A percentile compares a stretch with the other conserved stretches of the same genome.
Conservation (phyloP, 2,113 vertebrate species). For the Tretioscincus oriximinensis region DNA sequence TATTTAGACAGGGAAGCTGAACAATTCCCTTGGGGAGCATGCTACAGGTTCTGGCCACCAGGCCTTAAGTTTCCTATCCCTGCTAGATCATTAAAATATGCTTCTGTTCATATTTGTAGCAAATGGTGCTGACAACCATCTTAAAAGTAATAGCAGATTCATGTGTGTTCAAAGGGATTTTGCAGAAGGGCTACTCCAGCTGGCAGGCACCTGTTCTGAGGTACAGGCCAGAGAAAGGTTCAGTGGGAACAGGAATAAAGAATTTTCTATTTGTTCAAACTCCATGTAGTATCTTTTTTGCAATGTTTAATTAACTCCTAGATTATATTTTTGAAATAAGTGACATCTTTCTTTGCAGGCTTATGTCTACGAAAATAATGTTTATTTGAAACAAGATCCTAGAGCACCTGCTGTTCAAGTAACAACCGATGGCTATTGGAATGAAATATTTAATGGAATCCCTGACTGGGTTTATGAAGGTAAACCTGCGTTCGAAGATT, state of each 20-base stretch:
- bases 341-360: slow-evolving; percentile 67
- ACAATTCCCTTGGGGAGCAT: not conserved
- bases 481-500: slow-evolving; percentile 55
- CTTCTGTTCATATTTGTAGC: too few relatives aligned
- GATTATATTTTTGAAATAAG: slow-evolving; percentile 17
- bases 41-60: too few relatives aligned
- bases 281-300: not conserved
- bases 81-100: too few relatives aligned
- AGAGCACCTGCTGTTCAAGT: slow-evolving; percentile 75
- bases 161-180: too few relatives aligned
- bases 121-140: too few relatives aligned
- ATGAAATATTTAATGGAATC: slow-evolving; percentile 91
- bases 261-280: too few relatives aligned
- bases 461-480: slow-evolving; percentile 98
- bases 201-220: too few relatives aligned
- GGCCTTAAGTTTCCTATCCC: too few relatives aligned
- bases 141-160: too few relatives aligned
- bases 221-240: too few relatives aligned
- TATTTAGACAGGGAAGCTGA: not conserved
- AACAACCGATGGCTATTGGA: slow-evolving; percentile 84
- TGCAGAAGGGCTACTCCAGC: too few relatives aligned
- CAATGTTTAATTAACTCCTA: slow-evolving; percentile 18
- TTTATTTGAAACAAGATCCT: slow-evolving; percentile 82
- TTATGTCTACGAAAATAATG: slow-evolving; percentile 87
- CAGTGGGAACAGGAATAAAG: too few relatives aligned